Percentiles rank a stretch among this genome's conserved stretches.
These are phyloP conservation scores for Euschistus heros DNA, from an alignment of 1,140 invertebrate genomes.

Conservation along the genomic window DNA sequence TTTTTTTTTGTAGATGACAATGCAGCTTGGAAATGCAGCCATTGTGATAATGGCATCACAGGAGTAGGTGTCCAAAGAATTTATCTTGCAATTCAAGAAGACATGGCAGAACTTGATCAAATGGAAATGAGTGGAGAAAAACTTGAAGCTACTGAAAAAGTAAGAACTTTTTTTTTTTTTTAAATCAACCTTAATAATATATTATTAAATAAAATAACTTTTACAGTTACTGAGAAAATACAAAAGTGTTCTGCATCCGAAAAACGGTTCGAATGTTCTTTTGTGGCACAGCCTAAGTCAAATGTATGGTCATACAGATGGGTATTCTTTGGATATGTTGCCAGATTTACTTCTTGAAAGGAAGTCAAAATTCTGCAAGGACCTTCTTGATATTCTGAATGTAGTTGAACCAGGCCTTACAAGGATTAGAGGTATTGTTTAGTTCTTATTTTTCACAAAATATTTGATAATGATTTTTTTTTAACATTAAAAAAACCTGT, in stretches of 20 bases:
- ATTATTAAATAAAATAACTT: neutral
- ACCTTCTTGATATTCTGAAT: conserved; percentile 52
- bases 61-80: conserved; percentile 44
- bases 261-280: conserved; percentile 49
- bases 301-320: conserved; percentile 60
- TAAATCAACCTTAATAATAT: neutral
- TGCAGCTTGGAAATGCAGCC: conserved; percentile 58
- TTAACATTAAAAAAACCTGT: neutral
- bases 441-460: neutral
- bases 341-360: conserved; percentile 48
- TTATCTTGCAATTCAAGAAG: conserved; percentile 47
- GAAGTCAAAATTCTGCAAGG: conserved; percentile 54
- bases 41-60: conserved; percentile 51
- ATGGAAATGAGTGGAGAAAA: conserved; percentile 34
- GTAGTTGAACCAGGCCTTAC: conserved; percentile 59
- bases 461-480: neutral
- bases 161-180: conserved; percentile 30
- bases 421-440: conserved; percentile 46
- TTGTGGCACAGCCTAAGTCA: conserved; percentile 56
- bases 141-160: conserved; percentile 47
- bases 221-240: conserved; percentile 45
- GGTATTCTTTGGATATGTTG: conserved; percentile 57
- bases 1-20: conserved; percentile 38
- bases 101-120: conserved; percentile 44
- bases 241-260: conserved; percentile 55